Base-by-base conservation (phyloP, 2,888 invertebrate genomes). In the Trypoxylon attenuatum region DNA sequence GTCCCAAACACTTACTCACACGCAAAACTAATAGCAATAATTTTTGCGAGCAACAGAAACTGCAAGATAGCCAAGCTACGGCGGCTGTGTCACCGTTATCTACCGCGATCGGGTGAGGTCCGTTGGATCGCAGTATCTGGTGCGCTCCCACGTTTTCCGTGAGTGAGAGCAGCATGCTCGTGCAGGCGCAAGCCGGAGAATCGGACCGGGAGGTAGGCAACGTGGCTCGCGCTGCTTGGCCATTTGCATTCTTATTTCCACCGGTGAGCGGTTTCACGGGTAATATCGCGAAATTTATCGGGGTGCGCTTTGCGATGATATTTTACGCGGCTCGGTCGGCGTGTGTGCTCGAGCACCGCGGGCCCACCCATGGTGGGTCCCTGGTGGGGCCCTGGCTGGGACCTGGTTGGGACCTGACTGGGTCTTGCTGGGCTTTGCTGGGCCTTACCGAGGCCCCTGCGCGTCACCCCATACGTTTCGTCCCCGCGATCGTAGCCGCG, bases 261-360 rank as follows among this genome's bases (percentile, higher is more conserved):
- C 68, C 69, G 76, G 81, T 67, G 74, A 74, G 74, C 69, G 56
- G 74, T 82, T 79, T 82, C 77, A 76, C 80, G 80, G 77, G 76
- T 76, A 78, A 80, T 82, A 83, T 77, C 72, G 78, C 72, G 72
- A 82, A 84, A 84, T 84, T 84, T 84, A 83, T 84, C 80, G 82
- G 75, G 80, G 71, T 80, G 78, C 77, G 76, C 76, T 80, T 69
- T 76, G 82, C 78, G 81, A 83, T 83, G 82, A 84, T 84, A 84
- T 84, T 84, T 84, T 83, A 82, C 82, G 77, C 79, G 78, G 65
- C 69, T 75, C 64, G 73, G 74, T 71, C 76, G 77, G 71, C 78
- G 60, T 53, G 49, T 47, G 55, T 62, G 55, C 46, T 53, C 52
- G 59, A 62, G 51, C 66, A 70, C 71, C 45, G 64, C 63, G 73